Evolutionary conservation across 2,888 invertebrate genomes (phyloP).

Genomic region (Noctua pronuba): DNA sequence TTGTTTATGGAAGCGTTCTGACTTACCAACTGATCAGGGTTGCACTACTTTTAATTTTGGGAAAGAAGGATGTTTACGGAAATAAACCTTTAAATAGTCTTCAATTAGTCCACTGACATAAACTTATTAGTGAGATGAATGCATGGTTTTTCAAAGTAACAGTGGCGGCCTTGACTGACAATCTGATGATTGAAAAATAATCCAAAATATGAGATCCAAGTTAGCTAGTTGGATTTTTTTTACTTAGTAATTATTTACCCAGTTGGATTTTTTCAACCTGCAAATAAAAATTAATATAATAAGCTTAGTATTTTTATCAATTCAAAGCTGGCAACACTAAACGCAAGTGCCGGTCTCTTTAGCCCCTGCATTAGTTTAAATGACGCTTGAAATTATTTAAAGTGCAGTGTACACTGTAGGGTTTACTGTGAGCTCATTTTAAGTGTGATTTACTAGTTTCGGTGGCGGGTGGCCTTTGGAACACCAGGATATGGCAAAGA

Average conservation of each 20-base stretch:
- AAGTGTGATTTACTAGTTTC: slow-evolving; percentile 58
- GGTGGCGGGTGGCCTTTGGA: slow-evolving; percentile 53
- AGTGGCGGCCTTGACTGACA: background rate
- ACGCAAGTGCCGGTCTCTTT: slow-evolving; percentile 50
- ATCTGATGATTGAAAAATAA: background rate
- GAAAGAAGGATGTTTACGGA: background rate
- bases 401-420: slow-evolving; percentile 66
- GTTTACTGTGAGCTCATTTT: slow-evolving; percentile 41
- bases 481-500: slow-evolving; percentile 27
- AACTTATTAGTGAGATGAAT: background rate
- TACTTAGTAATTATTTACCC: background rate
- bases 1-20: slow-evolving; percentile 88
- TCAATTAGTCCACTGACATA: background rate
- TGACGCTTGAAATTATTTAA: slow-evolving; percentile 79
- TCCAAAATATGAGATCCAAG: background rate
- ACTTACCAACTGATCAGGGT: slow-evolving; percentile 83
- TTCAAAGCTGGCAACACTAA: slow-evolving; percentile 48
- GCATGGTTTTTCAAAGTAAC: background rate
- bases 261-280: background rate
- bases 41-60: slow-evolving; percentile 53
- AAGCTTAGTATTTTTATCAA: background rate
- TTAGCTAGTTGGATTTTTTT: background rate
- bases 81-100: background rate
- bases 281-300: background rate
- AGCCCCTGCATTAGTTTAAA: slow-evolving; percentile 75